These are phyloP conservation scores for Baronia brevicornis DNA, from an alignment of 2,888 invertebrate species.

Conservation along the genomic window DNA sequence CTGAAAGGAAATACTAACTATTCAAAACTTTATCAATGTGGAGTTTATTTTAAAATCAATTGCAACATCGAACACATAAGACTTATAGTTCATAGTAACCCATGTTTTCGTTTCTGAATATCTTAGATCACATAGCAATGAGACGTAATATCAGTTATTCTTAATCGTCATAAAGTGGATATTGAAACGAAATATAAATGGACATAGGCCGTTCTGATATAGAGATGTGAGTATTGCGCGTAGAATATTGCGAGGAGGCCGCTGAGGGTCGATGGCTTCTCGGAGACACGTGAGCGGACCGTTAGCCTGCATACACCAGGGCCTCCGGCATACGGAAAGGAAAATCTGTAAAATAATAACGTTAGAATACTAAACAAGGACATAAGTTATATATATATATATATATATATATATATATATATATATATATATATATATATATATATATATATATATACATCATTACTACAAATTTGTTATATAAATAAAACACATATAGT, in stretches of 20 bases:
- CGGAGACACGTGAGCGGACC: conserved; percentile 69
- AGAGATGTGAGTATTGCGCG: conserved; percentile 45
- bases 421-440: no score
- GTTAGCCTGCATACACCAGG: conserved; percentile 60
- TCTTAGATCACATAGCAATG: neutral
- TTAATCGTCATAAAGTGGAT: conserved; percentile 15
- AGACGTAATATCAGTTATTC: conserved; percentile 1
- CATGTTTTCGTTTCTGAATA: conserved; percentile 19
- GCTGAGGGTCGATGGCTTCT: conserved; percentile 69
- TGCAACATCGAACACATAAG: conserved; percentile 29
- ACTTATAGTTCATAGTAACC: conserved; percentile 41
- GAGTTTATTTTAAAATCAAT: no score
- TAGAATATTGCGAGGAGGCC: conserved; percentile 70
- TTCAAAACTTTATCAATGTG: conserved; percentile 3
- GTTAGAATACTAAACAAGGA: conserved; percentile 35
- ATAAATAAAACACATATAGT: no score
- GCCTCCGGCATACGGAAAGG: conserved; percentile 58
- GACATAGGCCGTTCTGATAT: conserved; percentile 26
- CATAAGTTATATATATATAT: no score
- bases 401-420: no score
- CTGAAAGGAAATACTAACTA: no score
- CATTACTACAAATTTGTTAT: no score
- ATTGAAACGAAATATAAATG: conserved; percentile 10
- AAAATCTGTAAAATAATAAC: conserved; percentile 54
- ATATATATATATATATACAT: no score